phyloP scores from a whole-genome alignment of 2,113 vertebrate genomes.

The Coreoperca whiteheadi region DNA sequence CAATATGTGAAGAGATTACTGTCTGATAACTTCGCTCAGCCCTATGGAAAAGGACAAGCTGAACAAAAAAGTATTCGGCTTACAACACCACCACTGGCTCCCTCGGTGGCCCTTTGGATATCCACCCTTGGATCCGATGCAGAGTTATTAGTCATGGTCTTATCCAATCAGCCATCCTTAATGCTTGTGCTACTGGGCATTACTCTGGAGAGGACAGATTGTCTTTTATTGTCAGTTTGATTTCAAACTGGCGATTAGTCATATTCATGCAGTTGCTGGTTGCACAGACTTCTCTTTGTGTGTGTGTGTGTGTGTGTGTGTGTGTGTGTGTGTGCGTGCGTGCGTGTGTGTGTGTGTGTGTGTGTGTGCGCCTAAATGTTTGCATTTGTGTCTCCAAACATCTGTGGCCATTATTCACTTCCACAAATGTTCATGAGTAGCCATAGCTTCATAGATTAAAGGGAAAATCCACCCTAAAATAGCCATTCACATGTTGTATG shows the following conservation, averaged over 20 bases:
- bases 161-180: slow-evolving; percentile 73
- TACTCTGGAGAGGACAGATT: slow-evolving; percentile 68
- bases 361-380: no score
- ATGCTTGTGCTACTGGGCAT: slow-evolving; percentile 61
- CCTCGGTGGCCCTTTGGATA: slow-evolving; percentile 47
- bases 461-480: background rate
- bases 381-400: slow-evolving; percentile 40
- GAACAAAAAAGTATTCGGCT: slow-evolving; percentile 30
- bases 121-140: slow-evolving; percentile 67
- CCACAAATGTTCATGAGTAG: background rate
- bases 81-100: slow-evolving; percentile 43
- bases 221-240: slow-evolving; percentile 72
- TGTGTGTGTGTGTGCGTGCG: background rate
- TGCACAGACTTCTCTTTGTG: slow-evolving; percentile 15
- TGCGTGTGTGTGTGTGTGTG: slow-evolving; percentile 4
- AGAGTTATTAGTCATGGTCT: slow-evolving; percentile 73
- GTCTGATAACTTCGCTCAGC: slow-evolving; percentile 25
- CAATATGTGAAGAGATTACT: slow-evolving; percentile 3
- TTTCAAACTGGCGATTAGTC: slow-evolving; percentile 68
- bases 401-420: slow-evolving; percentile 31
- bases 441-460: slow-evolving; percentile 9
- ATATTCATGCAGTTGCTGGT: slow-evolving; percentile 56
- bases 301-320: slow-evolving; percentile 35
- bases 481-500: background rate
- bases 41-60: slow-evolving; percentile 14